Evolutionary conservation across 2,797 vertebrate genomes (phyloP), one percentile per base, ranked within the genome.

Genomic region (Gobio occitaniae): DNA sequence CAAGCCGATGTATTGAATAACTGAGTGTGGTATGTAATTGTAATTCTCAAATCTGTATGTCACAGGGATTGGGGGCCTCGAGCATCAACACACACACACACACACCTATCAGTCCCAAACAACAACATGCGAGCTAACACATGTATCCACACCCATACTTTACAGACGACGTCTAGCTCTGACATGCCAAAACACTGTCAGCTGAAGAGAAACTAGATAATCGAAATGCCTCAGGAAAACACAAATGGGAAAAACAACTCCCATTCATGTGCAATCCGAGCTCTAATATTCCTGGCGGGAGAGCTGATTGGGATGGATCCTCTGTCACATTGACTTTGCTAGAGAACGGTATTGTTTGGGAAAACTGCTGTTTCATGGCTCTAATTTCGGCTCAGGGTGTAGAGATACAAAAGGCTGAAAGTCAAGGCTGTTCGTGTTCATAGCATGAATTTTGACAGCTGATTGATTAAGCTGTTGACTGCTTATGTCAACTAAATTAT

Each of bases 191-290:
- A 68, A 68, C 15, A 8, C 15, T 63, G 70, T 63, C 68, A 65
- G 50, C 44, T 38, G 52, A 48, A 63, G 54, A 71, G 54, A 63
- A 79, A 50, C 44, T 10, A 21, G 68, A 72, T 71, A 54, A 74
- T 52, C 44, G 11, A 69, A 78, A 68, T 79, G 29, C 83, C 68
- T 52, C 68, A 11, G 56, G 83, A 63, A 71, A 71, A 72, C 56
- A 71, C 29, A 21, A 47, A 77, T 68, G 63, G 4, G 76, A 78
- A 79, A 63, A 78, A 36, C 41, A 59, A 72, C 29, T 79, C 68
- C 15, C 25, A 78, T 84, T 79, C 41, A 84, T 79, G 77, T 85
- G 77, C 83, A 74, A 80, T 65, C 54, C n/a, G n/a, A 85, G 48
- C 48, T 3, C 4, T 74, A n/a, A 65, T 72, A 61, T 63, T 85